Base-by-base conservation (phyloP, 2,797 vertebrate species). In the Labeo calbasu region DNA sequence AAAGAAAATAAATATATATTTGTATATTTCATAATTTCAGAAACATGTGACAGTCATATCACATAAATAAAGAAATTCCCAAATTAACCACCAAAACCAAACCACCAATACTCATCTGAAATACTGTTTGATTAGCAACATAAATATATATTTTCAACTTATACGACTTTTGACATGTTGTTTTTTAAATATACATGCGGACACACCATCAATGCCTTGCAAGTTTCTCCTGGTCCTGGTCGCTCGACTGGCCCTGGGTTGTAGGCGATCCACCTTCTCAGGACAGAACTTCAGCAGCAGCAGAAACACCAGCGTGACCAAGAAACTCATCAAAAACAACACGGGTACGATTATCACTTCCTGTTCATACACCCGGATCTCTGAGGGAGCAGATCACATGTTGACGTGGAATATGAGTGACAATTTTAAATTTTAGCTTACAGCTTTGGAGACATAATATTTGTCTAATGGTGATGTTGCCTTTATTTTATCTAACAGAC, bases 271-370 rank as follows among this genome's bases (percentile, higher is more conserved):
- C 0, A 94, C 93, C 81, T 82, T 94, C 85, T 95, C 94, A 0
- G 95, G 95, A 79, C 95, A 96, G 80, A 88, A 95, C 40, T 86
- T 94, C 81, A 96, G 79, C 89, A 96, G 89, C 15, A 99, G 84
- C 86, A 99, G 95, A 87, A 98, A 93, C 5, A 92, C 90, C 79
- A 99, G 90, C 0, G 95, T 91, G 40, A 98, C 89, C 87, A 97
- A 72, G 89, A 97, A 98, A 82, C 70, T 7, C 0, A 92, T 91
- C 86, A 99, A 92, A 77, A 99, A 93, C 57, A 99, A 55, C 84
- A 92, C 78, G 0, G 98, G 98, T 77, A 99, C 91, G 0, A 99
- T 76, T 1, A 99, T 97, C 89, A 99, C 95, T 88, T 98, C 98
- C 21, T 95, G 94, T 89, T 99, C 92, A 5, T 95, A 95, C 43